These are phyloP conservation scores for Alethe diademata DNA, from an alignment of 2,113 vertebrate species.

Conservation along the genomic window DNA sequence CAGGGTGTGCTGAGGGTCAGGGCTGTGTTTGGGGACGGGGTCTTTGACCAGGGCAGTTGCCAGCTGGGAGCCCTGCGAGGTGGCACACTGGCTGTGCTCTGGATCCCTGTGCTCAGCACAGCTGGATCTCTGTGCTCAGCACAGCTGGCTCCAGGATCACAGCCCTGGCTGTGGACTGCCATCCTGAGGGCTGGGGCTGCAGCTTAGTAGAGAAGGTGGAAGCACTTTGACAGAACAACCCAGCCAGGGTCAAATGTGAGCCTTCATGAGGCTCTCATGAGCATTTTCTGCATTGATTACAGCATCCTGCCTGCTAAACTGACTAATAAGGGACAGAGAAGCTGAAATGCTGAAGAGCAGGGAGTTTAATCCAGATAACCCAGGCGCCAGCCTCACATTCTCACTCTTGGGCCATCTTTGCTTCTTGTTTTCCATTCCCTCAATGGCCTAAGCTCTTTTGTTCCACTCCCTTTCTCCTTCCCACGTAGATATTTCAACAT, in stretches of 20 bases:
- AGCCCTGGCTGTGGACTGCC: background rate
- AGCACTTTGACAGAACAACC: background rate
- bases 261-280: background rate
- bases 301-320: background rate
- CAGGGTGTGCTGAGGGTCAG: background rate
- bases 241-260: background rate
- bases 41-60: background rate
- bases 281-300: background rate
- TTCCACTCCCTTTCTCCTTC: slow-evolving; percentile 41
- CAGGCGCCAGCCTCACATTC: background rate
- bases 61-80: background rate
- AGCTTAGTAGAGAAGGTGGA: background rate
- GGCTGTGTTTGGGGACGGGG: background rate
- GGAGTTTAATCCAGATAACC: slow-evolving; percentile 11
- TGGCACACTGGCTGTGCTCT: background rate
- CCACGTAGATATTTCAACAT: slow-evolving; percentile 54
- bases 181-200: background rate
- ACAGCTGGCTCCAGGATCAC: background rate
- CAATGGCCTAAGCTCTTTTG: slow-evolving; percentile 16
- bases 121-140: background rate
- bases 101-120: background rate
- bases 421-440: slow-evolving; percentile 25
- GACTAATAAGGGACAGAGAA: background rate
- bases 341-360: background rate
- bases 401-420: background rate